Conservation (phyloP, 2,797 vertebrate genomes). For the Luscinia luscinia region DNA sequence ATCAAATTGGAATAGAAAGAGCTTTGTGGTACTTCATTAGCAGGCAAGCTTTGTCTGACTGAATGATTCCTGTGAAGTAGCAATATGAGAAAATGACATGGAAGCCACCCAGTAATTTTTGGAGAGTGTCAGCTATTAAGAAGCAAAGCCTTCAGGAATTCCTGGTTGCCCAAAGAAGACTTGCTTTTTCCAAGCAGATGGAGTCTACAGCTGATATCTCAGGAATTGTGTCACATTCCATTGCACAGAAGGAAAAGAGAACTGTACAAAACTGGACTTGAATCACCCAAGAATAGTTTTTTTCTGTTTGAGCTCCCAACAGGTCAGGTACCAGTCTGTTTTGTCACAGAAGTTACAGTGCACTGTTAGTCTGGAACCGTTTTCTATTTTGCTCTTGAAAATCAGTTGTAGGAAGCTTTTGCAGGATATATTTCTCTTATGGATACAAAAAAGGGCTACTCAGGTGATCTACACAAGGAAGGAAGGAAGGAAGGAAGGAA, state of each 20-base stretch:
- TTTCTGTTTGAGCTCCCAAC: background rate
- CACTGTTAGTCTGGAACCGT: background rate
- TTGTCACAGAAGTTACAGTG: background rate
- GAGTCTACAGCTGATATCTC: background rate
- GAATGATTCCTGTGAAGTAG: background rate
- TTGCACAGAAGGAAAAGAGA: background rate
- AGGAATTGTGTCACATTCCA: background rate
- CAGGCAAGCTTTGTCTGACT: background rate
- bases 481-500: fast-evolving
- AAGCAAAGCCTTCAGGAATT: background rate
- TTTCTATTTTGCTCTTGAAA: background rate
- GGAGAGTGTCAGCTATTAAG: background rate
- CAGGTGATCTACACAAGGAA: background rate
- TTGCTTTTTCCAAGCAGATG: background rate
- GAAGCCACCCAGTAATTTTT: background rate
- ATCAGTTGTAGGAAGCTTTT: background rate
- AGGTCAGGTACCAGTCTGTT: background rate
- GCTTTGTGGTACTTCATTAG: background rate
- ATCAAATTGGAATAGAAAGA: background rate
- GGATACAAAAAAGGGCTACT: background rate
- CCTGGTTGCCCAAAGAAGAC: background rate
- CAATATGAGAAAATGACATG: background rate
- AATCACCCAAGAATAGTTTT: background rate
- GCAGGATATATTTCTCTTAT: background rate
- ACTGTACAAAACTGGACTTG: background rate